Evolutionary conservation across 2,113 vertebrate genomes (phyloP).

Genomic region (Sphyrna mokarran): DNA sequence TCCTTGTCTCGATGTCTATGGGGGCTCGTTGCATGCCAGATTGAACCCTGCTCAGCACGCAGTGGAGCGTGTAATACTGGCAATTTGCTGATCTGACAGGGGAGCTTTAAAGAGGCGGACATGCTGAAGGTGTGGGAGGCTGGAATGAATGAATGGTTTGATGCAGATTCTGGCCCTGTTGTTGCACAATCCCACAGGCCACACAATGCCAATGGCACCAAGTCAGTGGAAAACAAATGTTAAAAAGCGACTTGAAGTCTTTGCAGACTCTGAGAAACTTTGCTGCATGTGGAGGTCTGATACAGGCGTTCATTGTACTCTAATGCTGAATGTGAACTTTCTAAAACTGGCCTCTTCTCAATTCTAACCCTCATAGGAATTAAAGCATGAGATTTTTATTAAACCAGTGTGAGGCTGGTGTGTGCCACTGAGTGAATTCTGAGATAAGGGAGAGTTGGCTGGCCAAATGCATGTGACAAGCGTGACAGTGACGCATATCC

Average conservation of each 20-base stretch:
- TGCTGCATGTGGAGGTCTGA: constrained; percentile 10
- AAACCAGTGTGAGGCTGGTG: neutral
- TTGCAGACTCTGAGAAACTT: neutral
- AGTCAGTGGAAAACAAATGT: neutral
- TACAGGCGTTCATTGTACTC: neutral
- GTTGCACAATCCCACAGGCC: neutral
- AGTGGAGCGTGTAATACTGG: neutral
- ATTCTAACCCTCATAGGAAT: neutral
- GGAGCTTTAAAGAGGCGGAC: neutral
- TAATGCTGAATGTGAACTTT: neutral
- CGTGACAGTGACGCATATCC: neutral
- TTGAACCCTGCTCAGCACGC: neutral
- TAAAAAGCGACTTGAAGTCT: neutral
- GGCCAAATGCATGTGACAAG: neutral
- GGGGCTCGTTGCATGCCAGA: neutral
- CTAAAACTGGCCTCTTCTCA: neutral
- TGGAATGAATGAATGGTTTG: neutral
- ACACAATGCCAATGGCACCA: neutral
- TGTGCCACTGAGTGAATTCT: neutral
- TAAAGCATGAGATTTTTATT: neutral
- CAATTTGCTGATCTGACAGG: neutral
- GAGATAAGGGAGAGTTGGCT: neutral
- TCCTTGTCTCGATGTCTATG: neutral
- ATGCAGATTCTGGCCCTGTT: neutral
- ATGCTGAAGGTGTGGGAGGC: neutral